Conservation (phyloP, 2,113 vertebrate genomes). For the Paramormyrops kingsleyae region DNA sequence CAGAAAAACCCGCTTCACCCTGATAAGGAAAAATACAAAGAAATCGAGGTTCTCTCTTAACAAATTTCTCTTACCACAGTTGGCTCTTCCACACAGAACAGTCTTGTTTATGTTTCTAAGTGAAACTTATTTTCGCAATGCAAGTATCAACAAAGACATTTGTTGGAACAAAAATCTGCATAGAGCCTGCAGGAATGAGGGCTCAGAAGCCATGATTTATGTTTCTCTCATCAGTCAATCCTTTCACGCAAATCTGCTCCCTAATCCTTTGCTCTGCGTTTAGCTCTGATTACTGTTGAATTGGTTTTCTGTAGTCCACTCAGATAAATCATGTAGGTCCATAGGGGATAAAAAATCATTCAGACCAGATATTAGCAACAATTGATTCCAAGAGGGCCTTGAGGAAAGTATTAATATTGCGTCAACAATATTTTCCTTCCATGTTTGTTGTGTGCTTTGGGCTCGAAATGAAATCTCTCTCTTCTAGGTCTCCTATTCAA, state of each 20-base stretch:
- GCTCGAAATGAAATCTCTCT: constrained; percentile 8
- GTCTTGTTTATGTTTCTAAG: not conserved
- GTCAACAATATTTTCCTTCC: not conserved
- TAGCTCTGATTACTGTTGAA: constrained; percentile 6
- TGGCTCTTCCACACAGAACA: not conserved
- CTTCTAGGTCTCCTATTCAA: not conserved
- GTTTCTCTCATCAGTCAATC: not conserved
- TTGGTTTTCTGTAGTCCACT: not conserved
- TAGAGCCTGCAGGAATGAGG: not conserved
- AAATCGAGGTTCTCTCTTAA: not conserved
- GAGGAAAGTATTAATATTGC: constrained; percentile 12
- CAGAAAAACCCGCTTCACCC: not conserved
- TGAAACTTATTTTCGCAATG: not conserved
- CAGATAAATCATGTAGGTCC: constrained; percentile 17
- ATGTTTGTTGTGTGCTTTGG: not conserved
- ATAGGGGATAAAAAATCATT: constrained; percentile 13
- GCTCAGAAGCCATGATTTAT: not conserved
- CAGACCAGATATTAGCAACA: constrained; percentile 18
- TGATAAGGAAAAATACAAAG: not conserved
- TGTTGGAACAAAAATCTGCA: not conserved
- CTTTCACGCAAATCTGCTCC: not conserved
- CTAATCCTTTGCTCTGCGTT: constrained; percentile 8
- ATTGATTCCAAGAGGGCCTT: constrained; percentile 1
- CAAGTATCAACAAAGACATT: not conserved
- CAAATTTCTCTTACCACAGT: not conserved